Percentiles rank a stretch among this genome's conserved stretches.
phyloP scores from a whole-genome alignment of 2,888 invertebrate species.

The Eupsilia transversa region DNA sequence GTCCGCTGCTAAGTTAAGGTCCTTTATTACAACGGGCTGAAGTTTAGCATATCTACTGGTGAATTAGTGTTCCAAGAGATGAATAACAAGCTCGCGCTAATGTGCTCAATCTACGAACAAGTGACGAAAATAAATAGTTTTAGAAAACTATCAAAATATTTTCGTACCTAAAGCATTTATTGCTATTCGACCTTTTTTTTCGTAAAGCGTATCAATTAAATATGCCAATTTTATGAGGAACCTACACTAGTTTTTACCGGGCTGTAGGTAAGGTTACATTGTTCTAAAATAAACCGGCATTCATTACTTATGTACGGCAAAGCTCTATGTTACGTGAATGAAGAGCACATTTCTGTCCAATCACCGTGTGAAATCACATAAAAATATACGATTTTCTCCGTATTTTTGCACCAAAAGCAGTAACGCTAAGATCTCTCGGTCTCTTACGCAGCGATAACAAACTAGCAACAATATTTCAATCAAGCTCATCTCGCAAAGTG shows the following conservation, averaged over 20 bases:
- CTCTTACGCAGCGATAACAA: conserved; percentile 47
- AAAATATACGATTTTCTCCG: conserved; percentile 1
- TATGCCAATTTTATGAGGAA: neutral
- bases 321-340: conserved; percentile 7
- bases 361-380: conserved; percentile 2
- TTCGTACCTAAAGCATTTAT: too few relatives aligned
- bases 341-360: conserved; percentile 9
- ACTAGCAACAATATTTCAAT: conserved; percentile 60
- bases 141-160: neutral
- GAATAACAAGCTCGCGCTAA: conserved; percentile 37
- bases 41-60: conserved; percentile 49
- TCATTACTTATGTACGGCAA: neutral
- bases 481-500: conserved; percentile 60
- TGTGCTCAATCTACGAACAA: neutral
- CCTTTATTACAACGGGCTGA: conserved; percentile 35
- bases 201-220: neutral
- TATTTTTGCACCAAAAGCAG: conserved; percentile 34
- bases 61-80: conserved; percentile 46
- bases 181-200: neutral
- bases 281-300: neutral
- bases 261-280: neutral
- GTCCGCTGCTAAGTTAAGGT: conserved; percentile 29
- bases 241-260: neutral
- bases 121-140: neutral
- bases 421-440: conserved; percentile 14